Percentiles rank a stretch among this genome's conserved stretches.
Evolutionary conservation across 2,113 vertebrate genomes (phyloP).

Genomic region (Naja naja): DNA sequence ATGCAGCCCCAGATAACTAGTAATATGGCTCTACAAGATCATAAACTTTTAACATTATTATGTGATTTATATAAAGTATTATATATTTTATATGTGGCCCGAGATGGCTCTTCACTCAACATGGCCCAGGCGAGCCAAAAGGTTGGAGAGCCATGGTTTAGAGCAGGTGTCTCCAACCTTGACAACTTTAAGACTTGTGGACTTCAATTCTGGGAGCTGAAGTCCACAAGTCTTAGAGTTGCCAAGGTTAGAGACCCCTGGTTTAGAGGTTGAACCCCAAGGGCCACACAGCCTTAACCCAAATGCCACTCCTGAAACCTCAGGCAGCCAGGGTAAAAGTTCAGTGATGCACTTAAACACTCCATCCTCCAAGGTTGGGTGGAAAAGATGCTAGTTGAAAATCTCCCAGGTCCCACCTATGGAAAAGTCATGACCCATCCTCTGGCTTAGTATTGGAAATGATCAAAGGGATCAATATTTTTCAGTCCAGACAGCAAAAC

Average conservation of each 20-base stretch:
- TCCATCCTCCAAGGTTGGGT: neutral
- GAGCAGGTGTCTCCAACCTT: no score
- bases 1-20: no score
- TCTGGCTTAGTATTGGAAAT: neutral
- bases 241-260: neutral
- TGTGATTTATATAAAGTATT: neutral
- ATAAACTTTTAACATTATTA: neutral
- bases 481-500: neutral
- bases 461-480: neutral
- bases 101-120: neutral
- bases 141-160: neutral
- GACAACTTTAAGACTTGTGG: no score
- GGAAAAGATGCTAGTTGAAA: neutral
- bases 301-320: neutral
- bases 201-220: no score
- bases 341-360: neutral
- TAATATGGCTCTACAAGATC: no score
- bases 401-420: neutral
- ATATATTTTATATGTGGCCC: no score
- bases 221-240: no score
- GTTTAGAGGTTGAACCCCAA: neutral
- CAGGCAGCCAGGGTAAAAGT: neutral
- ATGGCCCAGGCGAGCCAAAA: neutral
- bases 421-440: neutral
- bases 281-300: neutral